These are phyloP conservation scores for Dryomyza anilis DNA, from an alignment of 2,888 invertebrate species.

Conservation along the genomic window DNA sequence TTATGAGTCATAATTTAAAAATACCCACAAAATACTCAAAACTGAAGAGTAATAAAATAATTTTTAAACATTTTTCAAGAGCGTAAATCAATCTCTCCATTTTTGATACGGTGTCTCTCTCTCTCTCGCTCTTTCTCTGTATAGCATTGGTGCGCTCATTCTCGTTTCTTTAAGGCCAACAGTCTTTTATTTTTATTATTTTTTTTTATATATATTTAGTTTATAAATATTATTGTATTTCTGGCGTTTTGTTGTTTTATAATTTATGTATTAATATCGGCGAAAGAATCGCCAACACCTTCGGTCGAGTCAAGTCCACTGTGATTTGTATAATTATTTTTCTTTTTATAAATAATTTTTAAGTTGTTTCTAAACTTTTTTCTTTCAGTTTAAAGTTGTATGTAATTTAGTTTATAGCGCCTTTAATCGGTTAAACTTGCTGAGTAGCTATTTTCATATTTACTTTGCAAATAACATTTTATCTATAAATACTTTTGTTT, in stretches of 20 bases:
- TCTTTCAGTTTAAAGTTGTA: too few species aligned
- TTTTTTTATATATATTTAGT: neutral
- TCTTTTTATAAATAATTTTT: too few species aligned
- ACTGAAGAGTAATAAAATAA: neutral
- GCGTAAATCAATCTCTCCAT: neutral
- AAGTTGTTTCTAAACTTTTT: too few species aligned
- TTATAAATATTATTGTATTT: neutral
- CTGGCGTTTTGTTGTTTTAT: neutral
- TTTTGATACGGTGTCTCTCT: neutral
- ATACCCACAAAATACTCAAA: constrained; percentile 40
- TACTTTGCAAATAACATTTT: too few species aligned
- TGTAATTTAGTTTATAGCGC: too few species aligned
- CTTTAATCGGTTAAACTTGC: too few species aligned
- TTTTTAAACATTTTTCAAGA: neutral
- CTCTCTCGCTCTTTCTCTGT: neutral
- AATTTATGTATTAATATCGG: neutral
- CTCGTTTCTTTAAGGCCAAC: constrained; percentile 35
- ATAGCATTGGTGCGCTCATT: constrained; percentile 16
- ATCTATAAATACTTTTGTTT: too few species aligned
- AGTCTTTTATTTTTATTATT: constrained; percentile 26
- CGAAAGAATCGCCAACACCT: neutral
- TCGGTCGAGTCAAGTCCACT: constrained; percentile 3
- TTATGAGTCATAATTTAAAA: constrained; percentile 58
- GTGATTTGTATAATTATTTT: too few species aligned
- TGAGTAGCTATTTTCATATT: too few species aligned